Conservation (phyloP, 2,113 vertebrate genomes). For the Campylorhamphus procurvoides region DNA sequence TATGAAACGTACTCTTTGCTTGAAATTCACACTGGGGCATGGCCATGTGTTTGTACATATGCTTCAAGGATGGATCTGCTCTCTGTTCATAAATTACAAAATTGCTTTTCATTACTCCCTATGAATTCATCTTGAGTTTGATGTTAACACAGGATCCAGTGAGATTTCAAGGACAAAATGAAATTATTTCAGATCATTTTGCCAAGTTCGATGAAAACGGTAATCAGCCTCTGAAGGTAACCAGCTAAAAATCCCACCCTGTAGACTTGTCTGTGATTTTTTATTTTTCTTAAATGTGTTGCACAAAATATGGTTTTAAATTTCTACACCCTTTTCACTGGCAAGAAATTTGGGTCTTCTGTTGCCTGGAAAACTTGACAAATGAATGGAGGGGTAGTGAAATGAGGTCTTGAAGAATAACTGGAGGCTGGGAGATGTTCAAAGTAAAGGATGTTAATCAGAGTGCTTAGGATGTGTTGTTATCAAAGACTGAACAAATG, state of each 20-base stretch:
- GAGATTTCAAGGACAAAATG: constrained; percentile 3
- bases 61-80: constrained; percentile 37
- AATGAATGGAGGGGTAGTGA: neutral
- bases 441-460: neutral
- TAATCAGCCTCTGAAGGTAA: neutral
- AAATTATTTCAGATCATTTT: constrained; percentile 1
- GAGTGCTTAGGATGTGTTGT: neutral
- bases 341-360: neutral
- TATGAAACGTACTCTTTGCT: constrained; percentile 34
- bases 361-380: neutral
- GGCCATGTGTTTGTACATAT: constrained; percentile 54
- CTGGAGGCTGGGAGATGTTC: neutral
- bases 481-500: neutral
- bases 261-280: neutral
- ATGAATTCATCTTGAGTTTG: neutral
- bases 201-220: neutral
- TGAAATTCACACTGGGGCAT: constrained; percentile 43
- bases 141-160: neutral
- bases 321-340: neutral
- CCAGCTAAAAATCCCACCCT: neutral
- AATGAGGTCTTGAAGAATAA: neutral
- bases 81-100: constrained; percentile 51
- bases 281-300: neutral
- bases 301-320: neutral
- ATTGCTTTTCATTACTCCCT: constrained; percentile 26